phyloP scores from a whole-genome alignment of 2,888 invertebrate genomes.

The Troides oblongomaculatus region DNA sequence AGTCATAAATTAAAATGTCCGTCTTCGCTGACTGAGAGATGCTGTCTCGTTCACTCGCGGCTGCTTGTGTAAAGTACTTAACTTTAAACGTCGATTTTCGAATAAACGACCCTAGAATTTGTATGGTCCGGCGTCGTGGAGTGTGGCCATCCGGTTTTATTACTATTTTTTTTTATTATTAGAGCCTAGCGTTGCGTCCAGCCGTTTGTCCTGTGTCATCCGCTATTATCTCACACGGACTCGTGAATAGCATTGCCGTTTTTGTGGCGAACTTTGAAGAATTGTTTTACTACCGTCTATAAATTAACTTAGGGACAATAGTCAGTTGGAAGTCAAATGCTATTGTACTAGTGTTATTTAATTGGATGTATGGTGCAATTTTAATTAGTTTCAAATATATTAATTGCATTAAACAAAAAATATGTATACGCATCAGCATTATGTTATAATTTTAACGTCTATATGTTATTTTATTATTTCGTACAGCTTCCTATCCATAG shows the following conservation, averaged over 20 bases:
- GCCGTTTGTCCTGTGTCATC: conserved; percentile 71
- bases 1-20: conserved; percentile 78
- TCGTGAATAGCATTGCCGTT: conserved; percentile 65
- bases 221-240: conserved; percentile 69
- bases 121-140: conserved; percentile 50
- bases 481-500: background rate
- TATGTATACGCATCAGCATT: background rate
- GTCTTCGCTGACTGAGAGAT: conserved; percentile 52
- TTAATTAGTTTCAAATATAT: background rate
- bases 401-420: background rate
- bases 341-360: conserved; percentile 38
- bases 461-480: background rate
- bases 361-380: background rate
- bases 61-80: conserved; percentile 66
- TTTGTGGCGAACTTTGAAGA: conserved; percentile 73
- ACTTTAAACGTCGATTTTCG: conserved; percentile 71
- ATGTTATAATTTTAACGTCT: background rate
- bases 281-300: conserved; percentile 74
- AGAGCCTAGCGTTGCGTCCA: conserved; percentile 66
- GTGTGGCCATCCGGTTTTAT: conserved; percentile 69
- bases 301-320: conserved; percentile 57
- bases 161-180: conserved; percentile 52
- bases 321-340: conserved; percentile 47
- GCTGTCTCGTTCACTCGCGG: conserved; percentile 58
- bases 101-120: conserved; percentile 66